phyloP scores from a whole-genome alignment of 2,888 invertebrate genomes.

The Limulus polyphemus region DNA sequence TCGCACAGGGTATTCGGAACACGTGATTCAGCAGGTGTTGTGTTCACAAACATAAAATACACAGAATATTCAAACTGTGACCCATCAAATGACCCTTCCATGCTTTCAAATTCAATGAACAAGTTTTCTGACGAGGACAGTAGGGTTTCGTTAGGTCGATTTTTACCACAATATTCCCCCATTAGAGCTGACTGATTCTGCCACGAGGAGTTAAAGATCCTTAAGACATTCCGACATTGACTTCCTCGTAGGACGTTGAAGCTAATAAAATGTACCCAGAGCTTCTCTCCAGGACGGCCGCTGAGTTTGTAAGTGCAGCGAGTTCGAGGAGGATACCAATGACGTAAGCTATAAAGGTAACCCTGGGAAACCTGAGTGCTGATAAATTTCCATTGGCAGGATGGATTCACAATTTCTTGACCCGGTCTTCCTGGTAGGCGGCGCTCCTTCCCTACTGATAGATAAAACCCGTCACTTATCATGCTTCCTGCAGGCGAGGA shows the following conservation, averaged over 20 bases:
- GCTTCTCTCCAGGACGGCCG: slow-evolving; percentile 8
- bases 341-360: slow-evolving; percentile 17
- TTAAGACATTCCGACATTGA: slow-evolving; percentile 4
- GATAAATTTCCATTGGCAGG: slow-evolving; percentile 11
- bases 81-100: slow-evolving; percentile 18
- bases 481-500: slow-evolving; percentile 14
- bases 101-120: slow-evolving; percentile 16
- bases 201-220: slow-evolving; percentile 12
- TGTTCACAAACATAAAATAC: slow-evolving; percentile 16
- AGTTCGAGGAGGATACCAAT: slow-evolving; percentile 20
- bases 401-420: slow-evolving; percentile 5
- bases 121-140: slow-evolving; percentile 7
- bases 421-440: not conserved
- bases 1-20: slow-evolving; percentile 12
- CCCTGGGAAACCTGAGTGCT: slow-evolving; percentile 9
- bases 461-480: slow-evolving; percentile 17
- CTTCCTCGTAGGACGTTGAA: slow-evolving; percentile 10
- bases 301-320: slow-evolving; percentile 13
- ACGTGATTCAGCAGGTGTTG: slow-evolving; percentile 2
- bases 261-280: slow-evolving; percentile 13
- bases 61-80: slow-evolving; percentile 17
- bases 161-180: slow-evolving; percentile 13
- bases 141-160: slow-evolving; percentile 17
- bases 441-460: slow-evolving; percentile 12
- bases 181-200: slow-evolving; percentile 5